Conservation (phyloP, 2,888 invertebrate species). For the Nomada fabriciana region DNA sequence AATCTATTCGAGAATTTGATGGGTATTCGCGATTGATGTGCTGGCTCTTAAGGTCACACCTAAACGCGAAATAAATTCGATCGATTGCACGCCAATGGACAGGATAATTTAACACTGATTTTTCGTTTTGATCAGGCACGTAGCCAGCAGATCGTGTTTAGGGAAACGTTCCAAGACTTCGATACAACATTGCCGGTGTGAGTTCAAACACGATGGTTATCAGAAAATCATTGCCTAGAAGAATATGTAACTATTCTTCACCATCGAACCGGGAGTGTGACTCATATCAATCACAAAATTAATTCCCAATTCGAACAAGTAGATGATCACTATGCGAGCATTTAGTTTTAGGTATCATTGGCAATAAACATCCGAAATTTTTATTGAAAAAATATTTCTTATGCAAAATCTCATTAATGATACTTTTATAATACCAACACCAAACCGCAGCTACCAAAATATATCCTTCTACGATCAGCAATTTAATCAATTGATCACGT, state of each 20-base stretch:
- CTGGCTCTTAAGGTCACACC: conserved; percentile 54
- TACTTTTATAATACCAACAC: too few species aligned
- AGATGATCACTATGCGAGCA: too few species aligned
- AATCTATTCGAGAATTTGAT: conserved; percentile 54
- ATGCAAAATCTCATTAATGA: too few species aligned
- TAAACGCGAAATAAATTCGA: conserved; percentile 56
- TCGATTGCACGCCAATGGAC: conserved; percentile 46
- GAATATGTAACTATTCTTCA: neutral
- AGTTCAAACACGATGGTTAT: neutral
- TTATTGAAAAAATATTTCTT: too few species aligned
- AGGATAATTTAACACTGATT: conserved; percentile 45
- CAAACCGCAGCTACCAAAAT: too few species aligned
- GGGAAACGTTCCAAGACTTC: conserved; percentile 45
- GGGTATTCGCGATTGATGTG: conserved; percentile 51
- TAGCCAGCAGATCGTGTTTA: conserved; percentile 51
- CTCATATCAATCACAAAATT: too few species aligned
- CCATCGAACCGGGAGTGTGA: too few species aligned
- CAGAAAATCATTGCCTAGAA: neutral
- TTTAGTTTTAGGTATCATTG: too few species aligned
- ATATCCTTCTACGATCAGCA: too few species aligned
- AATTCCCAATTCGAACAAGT: too few species aligned
- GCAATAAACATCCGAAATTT: too few species aligned
- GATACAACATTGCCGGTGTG: neutral
- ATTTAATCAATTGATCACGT: too few species aligned
- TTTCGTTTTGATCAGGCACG: conserved; percentile 46